A percentile compares a stretch with the other conserved stretches of the same genome.
Evolutionary conservation across 2,797 vertebrate genomes (phyloP).

Genomic region (Enteromius unitaeniatus): DNA sequence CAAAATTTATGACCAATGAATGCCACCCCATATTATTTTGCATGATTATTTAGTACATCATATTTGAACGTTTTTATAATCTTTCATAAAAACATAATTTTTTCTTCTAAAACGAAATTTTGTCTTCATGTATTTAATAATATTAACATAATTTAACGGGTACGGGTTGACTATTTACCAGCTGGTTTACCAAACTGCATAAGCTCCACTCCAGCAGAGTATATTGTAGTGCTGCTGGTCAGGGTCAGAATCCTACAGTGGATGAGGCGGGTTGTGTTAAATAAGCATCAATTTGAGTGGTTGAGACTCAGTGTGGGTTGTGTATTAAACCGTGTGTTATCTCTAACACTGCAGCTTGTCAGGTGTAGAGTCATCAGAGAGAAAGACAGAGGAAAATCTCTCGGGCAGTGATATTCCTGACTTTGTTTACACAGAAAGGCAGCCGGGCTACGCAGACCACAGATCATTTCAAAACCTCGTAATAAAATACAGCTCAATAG

Average conservation of each 20-base stretch:
- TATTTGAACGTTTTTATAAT: not conserved
- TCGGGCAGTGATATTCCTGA: not conserved
- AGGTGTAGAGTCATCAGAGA: not conserved
- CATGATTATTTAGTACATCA: not conserved
- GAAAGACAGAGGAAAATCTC: constrained; percentile 10
- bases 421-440: not conserved
- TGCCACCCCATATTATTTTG: not conserved
- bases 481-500: constrained; percentile 10
- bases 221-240: not conserved
- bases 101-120: not conserved
- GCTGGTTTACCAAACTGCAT: constrained; percentile 18
- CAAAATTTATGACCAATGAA: not conserved
- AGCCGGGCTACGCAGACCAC: not conserved
- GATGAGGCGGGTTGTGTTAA: constrained; percentile 7
- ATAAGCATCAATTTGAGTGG: not conserved
- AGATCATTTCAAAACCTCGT: constrained; percentile 1
- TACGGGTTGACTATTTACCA: not conserved
- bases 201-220: not conserved
- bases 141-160: not conserved
- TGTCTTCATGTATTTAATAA: not conserved
- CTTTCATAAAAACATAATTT: not conserved
- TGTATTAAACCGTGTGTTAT: constrained; percentile 21
- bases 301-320: constrained; percentile 5
- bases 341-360: constrained; percentile 19
- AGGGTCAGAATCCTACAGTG: not conserved